phyloP scores from a whole-genome alignment of 2,797 vertebrate genomes.

The Orientallactaga sibirica region DNA sequence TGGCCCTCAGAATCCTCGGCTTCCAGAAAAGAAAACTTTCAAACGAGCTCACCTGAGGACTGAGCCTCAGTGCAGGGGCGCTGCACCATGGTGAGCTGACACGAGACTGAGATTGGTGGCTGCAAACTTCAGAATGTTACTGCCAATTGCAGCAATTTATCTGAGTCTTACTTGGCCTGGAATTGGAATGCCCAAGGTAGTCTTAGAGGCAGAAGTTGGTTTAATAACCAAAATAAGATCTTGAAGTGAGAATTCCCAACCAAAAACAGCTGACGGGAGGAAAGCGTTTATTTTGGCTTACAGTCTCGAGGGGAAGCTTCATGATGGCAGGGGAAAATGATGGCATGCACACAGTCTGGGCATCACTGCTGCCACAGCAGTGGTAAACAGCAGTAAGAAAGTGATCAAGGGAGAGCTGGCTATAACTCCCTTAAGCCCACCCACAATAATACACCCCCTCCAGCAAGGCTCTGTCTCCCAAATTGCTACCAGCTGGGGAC shows the following conservation, averaged over 20 bases:
- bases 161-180: conserved; percentile 66
- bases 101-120: conserved; percentile 59
- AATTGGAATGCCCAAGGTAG: conserved; percentile 65
- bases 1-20: neutral
- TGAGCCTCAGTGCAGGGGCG: conserved; percentile 47
- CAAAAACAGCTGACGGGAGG: no score
- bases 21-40: neutral
- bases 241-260: conserved; percentile 21
- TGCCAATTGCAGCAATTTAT: conserved; percentile 79
- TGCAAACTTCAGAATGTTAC: conserved; percentile 69
- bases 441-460: no score
- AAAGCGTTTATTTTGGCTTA: no score
- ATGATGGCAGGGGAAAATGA: no score
- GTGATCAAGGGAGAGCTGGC: no score
- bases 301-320: no score
- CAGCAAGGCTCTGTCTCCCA: no score
- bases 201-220: conserved; percentile 47
- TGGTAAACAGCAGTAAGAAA: no score
- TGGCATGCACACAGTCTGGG: no score
- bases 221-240: conserved; percentile 55
- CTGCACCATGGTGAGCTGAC: conserved; percentile 65
- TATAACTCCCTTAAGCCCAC: no score
- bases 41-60: conserved; percentile 66
- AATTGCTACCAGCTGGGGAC: no score
- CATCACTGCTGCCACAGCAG: no score